Evolutionary conservation across 2,113 vertebrate genomes (phyloP), one percentile per base, ranked within the genome.

Genomic region (Mugil cephalus): DNA sequence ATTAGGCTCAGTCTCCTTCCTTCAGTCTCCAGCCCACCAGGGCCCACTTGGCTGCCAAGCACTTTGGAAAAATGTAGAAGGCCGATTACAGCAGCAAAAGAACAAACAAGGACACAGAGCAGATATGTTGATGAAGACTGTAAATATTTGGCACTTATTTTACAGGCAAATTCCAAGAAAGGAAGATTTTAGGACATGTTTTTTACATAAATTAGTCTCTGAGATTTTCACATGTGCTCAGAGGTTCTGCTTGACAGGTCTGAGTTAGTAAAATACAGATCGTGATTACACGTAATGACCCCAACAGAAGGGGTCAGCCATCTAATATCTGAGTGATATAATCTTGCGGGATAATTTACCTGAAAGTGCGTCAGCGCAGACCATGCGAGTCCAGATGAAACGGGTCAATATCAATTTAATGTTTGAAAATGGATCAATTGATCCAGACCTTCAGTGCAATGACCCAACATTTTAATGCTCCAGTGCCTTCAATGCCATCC

Each of bases 401-500:
- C n/a, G 14, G 67, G 40, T 89, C 89, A 85, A 88, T 84, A 89
- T 84, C 85, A 90, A 84, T 89, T 87, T 82, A 72, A 78, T 2
- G 58, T 89, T 83, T 78, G 67, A 84, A 87, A 85, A 89, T 77
- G 59, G 78, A 90, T 85, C 69, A 80, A 86, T 69, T 69, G 61
- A 81, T 86, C 51, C 17, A 56, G 75, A 62, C 48, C 59, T 59
- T 61, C 46, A 15, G 69, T 50, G 68, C 51, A 85, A 56, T 70
- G 67, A 75, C 70, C 83, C 48, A 45, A 69, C 42, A 81, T 78
- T 69, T 65, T 43, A 79, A 85, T 76, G 81, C 84, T 87, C 58
- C 67, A 38, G 17, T 61, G 87, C 67, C 40, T 83, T 82, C 72
- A 69, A 43, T 62, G 66, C 46, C 71, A 53, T 74, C 71, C 21